Evolutionary conservation across 2,113 vertebrate species (phyloP).

Genomic region (Syngnathoides biaculeatus): DNA sequence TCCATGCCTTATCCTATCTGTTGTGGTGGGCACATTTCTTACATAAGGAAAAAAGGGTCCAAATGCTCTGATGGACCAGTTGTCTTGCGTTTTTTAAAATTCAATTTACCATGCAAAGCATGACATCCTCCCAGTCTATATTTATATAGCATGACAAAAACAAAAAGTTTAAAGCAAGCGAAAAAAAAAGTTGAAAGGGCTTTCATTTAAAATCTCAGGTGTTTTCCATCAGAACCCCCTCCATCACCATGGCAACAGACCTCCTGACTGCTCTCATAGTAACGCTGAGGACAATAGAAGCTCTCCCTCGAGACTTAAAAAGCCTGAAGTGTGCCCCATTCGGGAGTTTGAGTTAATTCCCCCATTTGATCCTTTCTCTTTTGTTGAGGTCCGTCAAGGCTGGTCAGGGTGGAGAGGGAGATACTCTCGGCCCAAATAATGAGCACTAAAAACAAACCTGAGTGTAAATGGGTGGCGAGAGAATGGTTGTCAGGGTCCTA

Average conservation of each 20-base stretch:
- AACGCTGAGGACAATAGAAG: conserved; percentile 49
- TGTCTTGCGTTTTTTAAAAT: background rate
- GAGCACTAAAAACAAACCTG: conserved; percentile 7
- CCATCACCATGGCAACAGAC: conserved; percentile 53
- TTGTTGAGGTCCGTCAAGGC: conserved; percentile 22
- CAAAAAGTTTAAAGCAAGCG: background rate
- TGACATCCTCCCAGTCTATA: background rate
- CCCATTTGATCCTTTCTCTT: conserved; percentile 44
- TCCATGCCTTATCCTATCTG: too few relatives aligned
- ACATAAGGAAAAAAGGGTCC: too few relatives aligned
- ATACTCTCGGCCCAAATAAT: conserved; percentile 27
- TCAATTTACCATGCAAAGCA: background rate
- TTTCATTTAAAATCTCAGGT: conserved; percentile 41
- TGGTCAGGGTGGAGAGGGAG: conserved; percentile 18
- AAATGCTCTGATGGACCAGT: too few relatives aligned
- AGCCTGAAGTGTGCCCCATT: conserved; percentile 59
- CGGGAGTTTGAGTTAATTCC: conserved; percentile 43
- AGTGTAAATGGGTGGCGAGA: conserved; percentile 8
- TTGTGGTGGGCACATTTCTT: too few relatives aligned
- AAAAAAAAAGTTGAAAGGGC: background rate
- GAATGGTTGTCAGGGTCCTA: conserved; percentile 26
- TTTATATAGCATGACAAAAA: background rate
- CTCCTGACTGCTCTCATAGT: conserved; percentile 47
- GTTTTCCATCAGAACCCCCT: conserved; percentile 27
- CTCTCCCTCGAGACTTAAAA: conserved; percentile 33